phyloP scores from a whole-genome alignment of 37 sponge, comb jelly and placozoan species.

The Halichondria panicea region DNA sequence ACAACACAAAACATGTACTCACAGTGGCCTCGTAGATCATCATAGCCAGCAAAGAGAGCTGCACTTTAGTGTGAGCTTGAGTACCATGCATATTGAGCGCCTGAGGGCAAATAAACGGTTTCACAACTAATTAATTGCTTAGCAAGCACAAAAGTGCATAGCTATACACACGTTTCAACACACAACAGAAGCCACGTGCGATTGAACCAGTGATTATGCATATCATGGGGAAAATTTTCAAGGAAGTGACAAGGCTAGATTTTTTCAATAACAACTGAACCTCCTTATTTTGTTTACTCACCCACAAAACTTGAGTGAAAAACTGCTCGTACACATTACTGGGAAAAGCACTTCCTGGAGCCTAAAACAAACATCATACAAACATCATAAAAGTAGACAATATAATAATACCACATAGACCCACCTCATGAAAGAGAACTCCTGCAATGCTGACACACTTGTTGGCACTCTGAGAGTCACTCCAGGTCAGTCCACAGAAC shows the following conservation, averaged over 20 bases:
- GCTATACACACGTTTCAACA: no score
- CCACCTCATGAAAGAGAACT: constrained; percentile 22
- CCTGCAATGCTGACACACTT: constrained; percentile 20
- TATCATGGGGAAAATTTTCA: no score
- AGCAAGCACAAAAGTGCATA: no score
- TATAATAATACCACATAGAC: neutral
- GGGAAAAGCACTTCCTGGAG: neutral
- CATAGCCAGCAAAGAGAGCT: constrained; percentile 6
- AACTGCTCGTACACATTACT: neutral
- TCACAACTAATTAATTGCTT: no score
- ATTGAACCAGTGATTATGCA: no score
- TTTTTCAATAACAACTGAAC: no score
- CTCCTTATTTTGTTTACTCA: neutral
- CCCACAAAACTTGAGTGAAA: constrained; percentile 15
- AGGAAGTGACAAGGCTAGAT: no score
- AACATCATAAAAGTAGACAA: neutral
- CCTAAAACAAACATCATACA: neutral
- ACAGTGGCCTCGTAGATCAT: constrained; percentile 26
- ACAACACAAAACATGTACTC: neutral
- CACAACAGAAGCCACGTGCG: no score
- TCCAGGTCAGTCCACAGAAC: constrained; percentile 30
- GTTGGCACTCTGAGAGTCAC: neutral
- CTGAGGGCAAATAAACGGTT: no score
- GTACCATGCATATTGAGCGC: constrained; percentile 19
- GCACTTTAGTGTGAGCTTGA: constrained; percentile 10